Percentiles rank a stretch among this genome's conserved stretches.
These are phyloP conservation scores for Oryzias javanicus DNA, from an alignment of 2,113 vertebrate genomes.

Conservation along the genomic window DNA sequence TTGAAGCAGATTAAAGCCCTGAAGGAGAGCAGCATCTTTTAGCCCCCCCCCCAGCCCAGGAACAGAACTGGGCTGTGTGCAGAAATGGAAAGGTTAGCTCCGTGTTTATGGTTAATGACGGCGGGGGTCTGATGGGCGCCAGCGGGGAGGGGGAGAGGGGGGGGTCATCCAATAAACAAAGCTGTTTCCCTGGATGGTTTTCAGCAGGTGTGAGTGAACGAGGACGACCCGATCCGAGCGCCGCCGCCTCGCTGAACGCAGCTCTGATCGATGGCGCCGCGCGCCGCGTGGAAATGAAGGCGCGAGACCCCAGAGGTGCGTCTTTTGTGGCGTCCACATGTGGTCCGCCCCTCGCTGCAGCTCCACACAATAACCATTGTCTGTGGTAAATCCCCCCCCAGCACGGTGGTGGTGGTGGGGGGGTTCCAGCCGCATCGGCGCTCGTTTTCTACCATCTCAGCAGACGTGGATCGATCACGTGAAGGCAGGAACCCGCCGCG, in stretches of 20 bases:
- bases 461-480: slow-evolving; percentile 6
- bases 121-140: slow-evolving; percentile 52
- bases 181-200: slow-evolving; percentile 54
- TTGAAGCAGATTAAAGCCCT: slow-evolving; percentile 65
- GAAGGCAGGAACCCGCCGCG: slow-evolving; percentile 5
- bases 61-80: slow-evolving; percentile 53
- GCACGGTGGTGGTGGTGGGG: neutral
- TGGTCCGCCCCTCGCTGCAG: slow-evolving; percentile 40
- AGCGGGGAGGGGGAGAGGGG: slow-evolving; percentile 50
- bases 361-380: slow-evolving; percentile 72
- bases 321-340: slow-evolving; percentile 47
- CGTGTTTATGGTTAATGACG: slow-evolving; percentile 56
- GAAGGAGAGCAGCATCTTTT: slow-evolving; percentile 62
- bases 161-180: slow-evolving; percentile 53
- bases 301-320: slow-evolving; percentile 25
- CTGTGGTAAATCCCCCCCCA: slow-evolving; percentile 64
- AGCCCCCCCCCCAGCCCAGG: slow-evolving; percentile 29
- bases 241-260: slow-evolving; percentile 37
- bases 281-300: slow-evolving; percentile 53
- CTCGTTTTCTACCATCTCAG: slow-evolving; percentile 38
- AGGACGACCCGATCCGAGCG: slow-evolving; percentile 6
- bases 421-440: slow-evolving; percentile 47
- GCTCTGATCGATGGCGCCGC: slow-evolving; percentile 44
- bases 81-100: slow-evolving; percentile 64
- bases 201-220: slow-evolving; percentile 45